These are phyloP conservation scores for Coptodon rendalli DNA, from an alignment of 2,113 vertebrate species.

Conservation along the genomic window DNA sequence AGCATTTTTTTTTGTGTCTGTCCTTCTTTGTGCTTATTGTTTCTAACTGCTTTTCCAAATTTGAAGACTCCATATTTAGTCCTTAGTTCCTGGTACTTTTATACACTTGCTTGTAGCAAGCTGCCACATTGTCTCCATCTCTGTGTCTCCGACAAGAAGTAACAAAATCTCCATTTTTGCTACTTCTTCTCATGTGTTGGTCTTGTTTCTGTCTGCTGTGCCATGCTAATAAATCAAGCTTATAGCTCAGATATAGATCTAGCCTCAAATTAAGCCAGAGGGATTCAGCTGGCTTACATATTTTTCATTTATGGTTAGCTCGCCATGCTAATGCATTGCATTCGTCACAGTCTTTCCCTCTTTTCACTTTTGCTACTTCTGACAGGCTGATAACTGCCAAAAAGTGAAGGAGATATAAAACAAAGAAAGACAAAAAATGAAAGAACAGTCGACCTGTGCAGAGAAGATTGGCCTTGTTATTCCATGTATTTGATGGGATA, in stretches of 20 bases:
- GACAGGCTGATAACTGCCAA: neutral
- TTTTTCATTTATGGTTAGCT: neutral
- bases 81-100: neutral
- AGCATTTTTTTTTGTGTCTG: neutral
- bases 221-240: neutral
- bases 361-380: neutral
- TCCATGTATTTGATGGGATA: neutral
- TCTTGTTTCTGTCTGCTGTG: neutral
- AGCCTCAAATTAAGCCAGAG: neutral
- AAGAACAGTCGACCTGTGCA: neutral
- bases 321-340: neutral
- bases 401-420: neutral
- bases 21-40: neutral
- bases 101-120: neutral
- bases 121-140: neutral
- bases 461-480: neutral
- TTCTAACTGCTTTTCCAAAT: neutral
- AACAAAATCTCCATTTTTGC: neutral
- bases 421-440: neutral
- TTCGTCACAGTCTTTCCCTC: neutral
- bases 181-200: neutral
- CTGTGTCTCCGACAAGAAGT: neutral
- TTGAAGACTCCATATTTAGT: neutral
- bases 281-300: neutral
- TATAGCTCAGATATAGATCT: neutral